A percentile compares a stretch with the other conserved stretches of the same genome.
Conservation (phyloP, 2,888 invertebrate species). For the Odontothrips loti region DNA sequence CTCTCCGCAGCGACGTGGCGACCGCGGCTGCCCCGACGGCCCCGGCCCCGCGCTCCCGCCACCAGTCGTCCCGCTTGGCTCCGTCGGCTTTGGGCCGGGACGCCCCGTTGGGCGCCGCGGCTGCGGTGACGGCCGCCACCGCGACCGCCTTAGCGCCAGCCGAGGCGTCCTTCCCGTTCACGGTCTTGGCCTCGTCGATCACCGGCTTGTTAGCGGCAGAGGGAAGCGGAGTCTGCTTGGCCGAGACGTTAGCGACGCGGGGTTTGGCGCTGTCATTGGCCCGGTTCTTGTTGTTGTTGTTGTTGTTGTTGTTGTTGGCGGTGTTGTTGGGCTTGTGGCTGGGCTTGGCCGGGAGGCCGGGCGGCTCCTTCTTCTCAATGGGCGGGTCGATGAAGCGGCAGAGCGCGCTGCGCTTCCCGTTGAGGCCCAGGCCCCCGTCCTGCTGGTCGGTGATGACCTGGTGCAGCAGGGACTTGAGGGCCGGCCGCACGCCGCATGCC, state of each 20-base stretch:
- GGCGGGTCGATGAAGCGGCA: conserved; percentile 3
- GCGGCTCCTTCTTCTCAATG: background rate
- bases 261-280: background rate
- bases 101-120: background rate
- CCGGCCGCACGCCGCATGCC: conserved; percentile 11
- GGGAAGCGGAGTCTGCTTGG: background rate
- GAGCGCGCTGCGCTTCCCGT: background rate
- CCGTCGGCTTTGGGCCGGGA: background rate
- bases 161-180: background rate
- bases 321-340: background rate
- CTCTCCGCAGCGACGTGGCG: background rate
- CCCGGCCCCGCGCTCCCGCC: background rate
- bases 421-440: background rate
- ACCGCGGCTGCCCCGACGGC: background rate
- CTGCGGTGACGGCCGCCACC: background rate
- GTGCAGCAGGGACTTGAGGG: conserved; percentile 7
- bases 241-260: background rate
- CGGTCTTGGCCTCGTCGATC: background rate
- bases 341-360: background rate
- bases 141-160: background rate
- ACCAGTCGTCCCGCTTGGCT: background rate
- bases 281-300: background rate
- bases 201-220: background rate
- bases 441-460: conserved; percentile 22
- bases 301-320: background rate